Evolutionary conservation across 2,113 vertebrate species (phyloP).

Genomic region (Dendrocopos noguchii): DNA sequence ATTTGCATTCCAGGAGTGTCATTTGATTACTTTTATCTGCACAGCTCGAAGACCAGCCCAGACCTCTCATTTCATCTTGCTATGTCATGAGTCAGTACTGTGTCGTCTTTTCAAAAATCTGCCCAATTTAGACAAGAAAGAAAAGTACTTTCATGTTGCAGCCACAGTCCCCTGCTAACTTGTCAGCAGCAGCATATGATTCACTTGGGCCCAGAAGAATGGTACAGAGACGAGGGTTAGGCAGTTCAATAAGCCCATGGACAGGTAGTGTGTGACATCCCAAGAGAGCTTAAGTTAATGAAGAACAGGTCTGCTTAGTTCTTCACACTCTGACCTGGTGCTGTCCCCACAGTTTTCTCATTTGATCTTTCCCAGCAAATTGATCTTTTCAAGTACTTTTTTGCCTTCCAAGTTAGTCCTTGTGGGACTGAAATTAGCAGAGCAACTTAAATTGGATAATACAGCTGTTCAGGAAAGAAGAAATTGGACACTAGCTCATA

Average conservation of each 20-base stretch:
- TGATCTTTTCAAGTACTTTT: slow-evolving; percentile 83
- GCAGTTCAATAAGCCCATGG: slow-evolving; percentile 91
- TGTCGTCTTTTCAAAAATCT: slow-evolving; percentile 84
- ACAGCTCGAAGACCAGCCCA: slow-evolving; percentile 80
- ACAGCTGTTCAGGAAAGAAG: slow-evolving; percentile 81
- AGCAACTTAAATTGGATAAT: slow-evolving; percentile 84
- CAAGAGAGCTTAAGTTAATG: slow-evolving; percentile 90
- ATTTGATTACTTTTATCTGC: slow-evolving; percentile 97
- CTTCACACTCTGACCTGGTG: slow-evolving; percentile 88
- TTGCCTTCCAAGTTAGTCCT: slow-evolving; percentile 82
- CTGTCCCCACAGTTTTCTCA: slow-evolving; percentile 87
- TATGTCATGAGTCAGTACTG: slow-evolving; percentile 84
- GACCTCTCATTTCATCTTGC: slow-evolving; percentile 87
- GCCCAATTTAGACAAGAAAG: slow-evolving; percentile 84
- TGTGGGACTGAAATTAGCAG: slow-evolving; percentile 83
- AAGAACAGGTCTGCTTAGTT: slow-evolving; percentile 95
- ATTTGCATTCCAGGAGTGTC: slow-evolving; percentile 95
- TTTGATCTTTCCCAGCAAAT: slow-evolving; percentile 88
- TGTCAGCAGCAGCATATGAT: slow-evolving; percentile 86
- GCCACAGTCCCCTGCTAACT: slow-evolving; percentile 83
- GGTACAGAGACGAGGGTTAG: slow-evolving; percentile 86
- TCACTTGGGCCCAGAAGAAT: slow-evolving; percentile 81
- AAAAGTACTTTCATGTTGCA: slow-evolving; percentile 86
- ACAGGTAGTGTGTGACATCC: slow-evolving; percentile 93
- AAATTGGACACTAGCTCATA: slow-evolving; percentile 76